These are phyloP conservation scores for Polypedilum pembai DNA, from an alignment of 1,140 invertebrate genomes.

Conservation along the genomic window DNA sequence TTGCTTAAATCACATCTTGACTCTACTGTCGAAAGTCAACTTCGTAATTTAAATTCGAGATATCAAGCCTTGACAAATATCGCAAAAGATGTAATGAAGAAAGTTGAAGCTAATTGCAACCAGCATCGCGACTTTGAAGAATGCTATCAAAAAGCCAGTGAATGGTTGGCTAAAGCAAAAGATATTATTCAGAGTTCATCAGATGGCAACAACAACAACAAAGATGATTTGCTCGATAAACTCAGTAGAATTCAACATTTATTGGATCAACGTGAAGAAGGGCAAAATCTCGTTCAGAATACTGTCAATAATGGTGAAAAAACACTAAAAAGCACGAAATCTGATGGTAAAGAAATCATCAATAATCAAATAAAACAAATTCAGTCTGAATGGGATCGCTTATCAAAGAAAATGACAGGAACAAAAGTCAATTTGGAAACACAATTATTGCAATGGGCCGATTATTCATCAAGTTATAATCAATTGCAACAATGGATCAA, in stretches of 20 bases:
- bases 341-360: slow-evolving; percentile 82
- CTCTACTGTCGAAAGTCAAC: slow-evolving; percentile 83
- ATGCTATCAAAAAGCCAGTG: slow-evolving; percentile 68
- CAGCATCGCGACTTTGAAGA: slow-evolving; percentile 80
- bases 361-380: slow-evolving; percentile 81
- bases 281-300: slow-evolving; percentile 79
- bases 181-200: slow-evolving; percentile 73
- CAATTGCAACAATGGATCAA: slow-evolving; percentile 92
- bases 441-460: slow-evolving; percentile 87
- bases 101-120: slow-evolving; percentile 81
- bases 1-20: slow-evolving; percentile 79
- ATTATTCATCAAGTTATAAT: slow-evolving; percentile 84
- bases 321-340: slow-evolving; percentile 75
- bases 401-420: slow-evolving; percentile 86
- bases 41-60: slow-evolving; percentile 81
- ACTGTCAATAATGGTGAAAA: slow-evolving; percentile 91
- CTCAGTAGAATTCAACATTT: slow-evolving; percentile 76
- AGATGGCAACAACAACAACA: slow-evolving; percentile 67
- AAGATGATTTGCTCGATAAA: slow-evolving; percentile 74
- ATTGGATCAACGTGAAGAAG: slow-evolving; percentile 76
- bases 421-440: slow-evolving; percentile 89
- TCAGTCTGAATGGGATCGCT: slow-evolving; percentile 85
- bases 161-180: slow-evolving; percentile 83
- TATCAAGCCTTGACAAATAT: slow-evolving; percentile 85
- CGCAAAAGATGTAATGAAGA: slow-evolving; percentile 86